A percentile compares a stretch with the other conserved stretches of the same genome.
phyloP scores from a whole-genome alignment of 2,888 invertebrate genomes.

The Zygothrica quintamaculata region DNA sequence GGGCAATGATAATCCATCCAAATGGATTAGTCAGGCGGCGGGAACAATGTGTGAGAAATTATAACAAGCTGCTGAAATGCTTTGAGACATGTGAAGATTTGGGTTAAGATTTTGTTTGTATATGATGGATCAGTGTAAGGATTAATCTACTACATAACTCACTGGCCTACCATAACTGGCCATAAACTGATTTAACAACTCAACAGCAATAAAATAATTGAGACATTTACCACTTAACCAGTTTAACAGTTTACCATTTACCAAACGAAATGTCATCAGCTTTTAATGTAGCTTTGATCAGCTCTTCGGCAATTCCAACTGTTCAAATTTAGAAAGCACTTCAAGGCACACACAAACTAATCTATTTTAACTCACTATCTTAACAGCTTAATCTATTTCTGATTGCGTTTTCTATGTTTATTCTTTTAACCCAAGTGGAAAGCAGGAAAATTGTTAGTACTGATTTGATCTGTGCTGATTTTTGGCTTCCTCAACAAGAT shows the following conservation, averaged over 20 bases:
- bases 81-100: slow-evolving; percentile 13
- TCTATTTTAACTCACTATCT: not conserved
- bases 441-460: slow-evolving; percentile 3
- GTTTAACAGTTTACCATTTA: not conserved
- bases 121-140: slow-evolving; percentile 38
- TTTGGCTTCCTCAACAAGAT: slow-evolving; percentile 23
- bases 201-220: slow-evolving; percentile 4
- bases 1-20: too few species aligned
- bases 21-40: slow-evolving; percentile 51
- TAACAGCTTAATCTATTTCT: not conserved
- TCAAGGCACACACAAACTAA: slow-evolving; percentile 15
- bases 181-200: slow-evolving; percentile 9
- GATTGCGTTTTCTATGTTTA: not conserved
- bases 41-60: slow-evolving; percentile 53
- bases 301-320: too few species aligned
- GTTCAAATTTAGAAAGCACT: slow-evolving; percentile 1
- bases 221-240: slow-evolving; percentile 9
- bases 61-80: slow-evolving; percentile 34
- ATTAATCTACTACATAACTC: too few species aligned
- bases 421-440: slow-evolving; percentile 23
- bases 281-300: not conserved
- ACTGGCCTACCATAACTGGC: too few species aligned
- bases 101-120: slow-evolving; percentile 3
- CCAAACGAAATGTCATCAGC: not conserved
- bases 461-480: slow-evolving; percentile 22